These are phyloP conservation scores for Micronisus gabar DNA, from an alignment of 2,113 vertebrate species.

Conservation along the genomic window DNA sequence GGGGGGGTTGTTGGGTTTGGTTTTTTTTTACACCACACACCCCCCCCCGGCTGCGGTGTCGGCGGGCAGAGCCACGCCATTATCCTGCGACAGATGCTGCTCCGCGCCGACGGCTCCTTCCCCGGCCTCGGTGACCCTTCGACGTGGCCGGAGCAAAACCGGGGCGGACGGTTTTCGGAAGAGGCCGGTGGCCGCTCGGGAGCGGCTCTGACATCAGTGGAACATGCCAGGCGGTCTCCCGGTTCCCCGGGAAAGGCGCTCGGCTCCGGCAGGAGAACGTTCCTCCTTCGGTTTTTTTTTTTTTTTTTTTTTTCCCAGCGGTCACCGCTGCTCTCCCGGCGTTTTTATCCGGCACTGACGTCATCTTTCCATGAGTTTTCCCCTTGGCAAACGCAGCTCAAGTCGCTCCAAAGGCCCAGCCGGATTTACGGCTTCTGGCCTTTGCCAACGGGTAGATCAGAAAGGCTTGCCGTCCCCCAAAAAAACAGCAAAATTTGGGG, in stretches of 20 bases:
- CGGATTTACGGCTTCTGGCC: background rate
- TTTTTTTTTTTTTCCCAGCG: background rate
- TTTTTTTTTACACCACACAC: too few relatives aligned
- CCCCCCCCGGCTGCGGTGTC: too few relatives aligned
- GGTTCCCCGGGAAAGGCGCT: background rate
- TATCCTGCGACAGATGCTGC: too few relatives aligned
- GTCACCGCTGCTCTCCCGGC: background rate
- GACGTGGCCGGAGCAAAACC: too few relatives aligned
- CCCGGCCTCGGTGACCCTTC: too few relatives aligned
- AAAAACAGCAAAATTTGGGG: accelerated
- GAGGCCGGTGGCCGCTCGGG: background rate
- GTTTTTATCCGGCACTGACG: background rate
- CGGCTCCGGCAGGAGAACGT: background rate
- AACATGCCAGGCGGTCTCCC: background rate
- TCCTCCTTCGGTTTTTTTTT: background rate
- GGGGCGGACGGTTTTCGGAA: background rate
- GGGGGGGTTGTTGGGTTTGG: too few relatives aligned
- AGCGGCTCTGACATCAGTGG: background rate
- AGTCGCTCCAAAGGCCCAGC: background rate
- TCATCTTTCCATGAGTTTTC: background rate
- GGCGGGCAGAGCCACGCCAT: too few relatives aligned
- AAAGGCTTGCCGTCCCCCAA: accelerated
- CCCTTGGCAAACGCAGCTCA: background rate
- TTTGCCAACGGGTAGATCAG: background rate
- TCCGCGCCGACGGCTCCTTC: too few relatives aligned